Evolutionary conservation across 2,797 vertebrate genomes (phyloP).

Genomic region (Chelmon rostratus): DNA sequence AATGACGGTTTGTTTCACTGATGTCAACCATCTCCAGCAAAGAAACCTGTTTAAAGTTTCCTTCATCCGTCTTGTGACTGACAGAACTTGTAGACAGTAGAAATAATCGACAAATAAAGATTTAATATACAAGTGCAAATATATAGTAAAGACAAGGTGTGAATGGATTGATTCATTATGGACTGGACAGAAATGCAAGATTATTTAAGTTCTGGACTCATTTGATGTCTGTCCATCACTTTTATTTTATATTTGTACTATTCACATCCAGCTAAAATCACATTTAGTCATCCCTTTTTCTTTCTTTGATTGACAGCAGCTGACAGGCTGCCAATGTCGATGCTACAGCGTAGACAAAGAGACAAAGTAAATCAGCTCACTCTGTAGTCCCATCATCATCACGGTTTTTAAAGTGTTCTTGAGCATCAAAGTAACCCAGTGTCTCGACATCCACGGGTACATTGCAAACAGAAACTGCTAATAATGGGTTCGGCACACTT

Average conservation of each 20-base stretch:
- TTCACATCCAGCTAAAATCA: not conserved
- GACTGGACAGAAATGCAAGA: not conserved
- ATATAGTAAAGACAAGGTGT: conserved; percentile 25
- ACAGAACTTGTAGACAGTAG: not conserved
- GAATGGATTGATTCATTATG: not conserved
- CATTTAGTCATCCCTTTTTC: not conserved
- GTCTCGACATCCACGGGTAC: no score
- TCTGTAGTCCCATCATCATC: no score
- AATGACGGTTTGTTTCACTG: not conserved
- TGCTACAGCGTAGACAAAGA: no score
- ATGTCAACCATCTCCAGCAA: conserved; percentile 2
- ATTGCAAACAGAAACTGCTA: not conserved
- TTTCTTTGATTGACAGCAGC: no score
- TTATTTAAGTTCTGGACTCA: not conserved
- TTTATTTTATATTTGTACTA: not conserved
- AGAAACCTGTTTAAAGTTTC: not conserved
- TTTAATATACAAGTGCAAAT: not conserved
- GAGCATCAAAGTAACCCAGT: no score
- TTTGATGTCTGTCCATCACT: not conserved
- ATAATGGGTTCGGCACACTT: not conserved
- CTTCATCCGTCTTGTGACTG: not conserved
- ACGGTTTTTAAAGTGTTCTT: no score
- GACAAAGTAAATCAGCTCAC: no score
- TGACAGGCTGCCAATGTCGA: no score
- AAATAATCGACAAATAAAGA: conserved; percentile 34